phyloP scores from a whole-genome alignment of 2,113 vertebrate genomes.

The Hippocampus zosterae region DNA sequence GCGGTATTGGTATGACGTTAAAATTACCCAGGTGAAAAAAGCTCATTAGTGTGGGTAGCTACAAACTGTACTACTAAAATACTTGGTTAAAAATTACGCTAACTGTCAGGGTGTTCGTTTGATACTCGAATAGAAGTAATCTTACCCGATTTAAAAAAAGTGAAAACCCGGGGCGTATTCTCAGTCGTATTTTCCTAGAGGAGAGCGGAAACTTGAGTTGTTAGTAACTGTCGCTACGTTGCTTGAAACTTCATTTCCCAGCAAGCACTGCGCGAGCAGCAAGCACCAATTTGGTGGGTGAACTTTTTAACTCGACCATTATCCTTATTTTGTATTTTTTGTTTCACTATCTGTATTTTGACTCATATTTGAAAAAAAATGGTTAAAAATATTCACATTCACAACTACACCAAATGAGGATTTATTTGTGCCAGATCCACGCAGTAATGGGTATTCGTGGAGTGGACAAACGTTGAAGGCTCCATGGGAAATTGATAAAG shows the following conservation, averaged over 20 bases:
- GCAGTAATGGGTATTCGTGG: not conserved
- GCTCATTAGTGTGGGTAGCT: not conserved
- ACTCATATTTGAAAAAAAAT: not conserved
- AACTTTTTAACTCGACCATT: not conserved
- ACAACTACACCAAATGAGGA: not conserved
- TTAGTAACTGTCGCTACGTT: slow-evolving; percentile 74
- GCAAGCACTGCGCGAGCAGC: not conserved
- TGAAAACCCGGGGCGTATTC: not conserved
- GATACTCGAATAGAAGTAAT: not conserved
- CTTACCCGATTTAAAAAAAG: slow-evolving; percentile 18
- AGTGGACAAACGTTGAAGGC: not conserved
- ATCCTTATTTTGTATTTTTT: not conserved
- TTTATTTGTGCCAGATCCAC: not conserved
- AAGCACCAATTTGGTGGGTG: not conserved
- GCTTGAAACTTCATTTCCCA: not conserved
- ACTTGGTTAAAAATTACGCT: not conserved
- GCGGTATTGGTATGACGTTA: not conserved
- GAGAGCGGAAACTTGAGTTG: slow-evolving; percentile 42
- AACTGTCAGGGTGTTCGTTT: not conserved
- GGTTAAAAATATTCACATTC: not conserved
- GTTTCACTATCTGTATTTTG: not conserved
- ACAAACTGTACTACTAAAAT: not conserved
- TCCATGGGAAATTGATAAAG: not conserved
- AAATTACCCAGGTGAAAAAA: not conserved
- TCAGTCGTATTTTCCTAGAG: not conserved